phyloP scores from a whole-genome alignment of 2,888 invertebrate species.

The Kuschelorhynchus macadamiae region DNA sequence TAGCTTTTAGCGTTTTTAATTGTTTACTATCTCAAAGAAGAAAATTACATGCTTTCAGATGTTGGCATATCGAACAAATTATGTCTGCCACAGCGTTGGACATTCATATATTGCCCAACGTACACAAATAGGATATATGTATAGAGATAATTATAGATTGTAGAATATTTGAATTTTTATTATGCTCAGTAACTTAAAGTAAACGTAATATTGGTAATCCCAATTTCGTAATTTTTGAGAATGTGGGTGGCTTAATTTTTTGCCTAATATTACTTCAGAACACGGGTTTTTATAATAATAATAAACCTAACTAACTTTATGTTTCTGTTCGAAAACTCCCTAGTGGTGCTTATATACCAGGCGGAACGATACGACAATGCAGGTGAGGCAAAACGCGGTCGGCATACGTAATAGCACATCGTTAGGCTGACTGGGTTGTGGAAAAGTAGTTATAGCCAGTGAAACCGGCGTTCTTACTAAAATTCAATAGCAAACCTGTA shows the following conservation, averaged over 20 bases:
- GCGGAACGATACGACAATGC: slow-evolving; percentile 15
- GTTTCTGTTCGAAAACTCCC: slow-evolving; percentile 10
- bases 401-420: slow-evolving; percentile 26
- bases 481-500: background rate
- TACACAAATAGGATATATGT: too few relatives aligned
- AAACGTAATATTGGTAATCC: background rate
- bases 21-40: slow-evolving; percentile 35
- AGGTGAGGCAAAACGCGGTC: slow-evolving; percentile 19
- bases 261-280: too few relatives aligned
- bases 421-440: slow-evolving; percentile 18
- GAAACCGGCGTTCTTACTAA: background rate
- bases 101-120: background rate
- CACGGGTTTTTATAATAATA: too few relatives aligned
- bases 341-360: slow-evolving; percentile 1
- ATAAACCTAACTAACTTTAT: too few relatives aligned
- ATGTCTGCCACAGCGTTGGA: background rate
- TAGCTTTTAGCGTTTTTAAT: slow-evolving; percentile 36
- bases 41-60: slow-evolving; percentile 29
- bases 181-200: too few relatives aligned
- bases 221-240: too few relatives aligned
- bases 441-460: slow-evolving; percentile 18
- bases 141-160: too few relatives aligned
- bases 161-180: too few relatives aligned
- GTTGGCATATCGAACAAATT: slow-evolving; percentile 21
- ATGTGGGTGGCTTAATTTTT: too few relatives aligned